These are phyloP conservation scores for Synanthedon formicaeformis DNA, from an alignment of 2,888 invertebrate genomes.

Conservation along the genomic window DNA sequence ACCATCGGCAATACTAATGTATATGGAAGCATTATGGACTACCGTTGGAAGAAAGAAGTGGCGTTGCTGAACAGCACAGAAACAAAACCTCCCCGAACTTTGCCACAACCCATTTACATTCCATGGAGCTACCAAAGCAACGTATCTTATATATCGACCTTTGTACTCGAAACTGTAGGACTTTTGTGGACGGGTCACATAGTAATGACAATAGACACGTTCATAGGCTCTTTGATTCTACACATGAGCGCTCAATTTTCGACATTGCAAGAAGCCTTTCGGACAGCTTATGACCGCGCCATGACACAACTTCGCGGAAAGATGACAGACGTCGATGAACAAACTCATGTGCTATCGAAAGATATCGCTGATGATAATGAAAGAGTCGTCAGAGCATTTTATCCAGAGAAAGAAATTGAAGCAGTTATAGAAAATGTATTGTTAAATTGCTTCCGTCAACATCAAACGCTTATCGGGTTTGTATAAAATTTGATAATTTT, in stretches of 20 bases:
- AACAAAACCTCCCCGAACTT: conserved; percentile 30
- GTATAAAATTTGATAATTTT: not conserved
- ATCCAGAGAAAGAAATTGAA: conserved; percentile 36
- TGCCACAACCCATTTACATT: conserved; percentile 59
- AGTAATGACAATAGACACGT: conserved; percentile 58
- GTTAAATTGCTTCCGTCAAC: conserved; percentile 46
- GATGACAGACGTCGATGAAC: conserved; percentile 4
- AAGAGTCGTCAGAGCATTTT: conserved; percentile 26
- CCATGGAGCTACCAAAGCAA: conserved; percentile 58
- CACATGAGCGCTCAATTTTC: conserved; percentile 58
- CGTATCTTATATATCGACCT: conserved; percentile 39
- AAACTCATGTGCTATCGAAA: not conserved
- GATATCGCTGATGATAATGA: conserved; percentile 22
- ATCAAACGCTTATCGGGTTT: conserved; percentile 47
- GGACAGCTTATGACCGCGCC: conserved; percentile 46
- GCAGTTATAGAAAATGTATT: conserved; percentile 34
- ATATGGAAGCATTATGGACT: conserved; percentile 49
- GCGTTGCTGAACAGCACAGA: conserved; percentile 31
- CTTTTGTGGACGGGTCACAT: conserved; percentile 61
- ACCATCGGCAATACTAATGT: conserved; percentile 51
- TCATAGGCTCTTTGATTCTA: conserved; percentile 52
- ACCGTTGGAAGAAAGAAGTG: conserved; percentile 42
- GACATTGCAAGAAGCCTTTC: conserved; percentile 45
- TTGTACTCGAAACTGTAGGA: conserved; percentile 48
- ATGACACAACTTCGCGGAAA: conserved; percentile 26